A percentile compares a stretch with the other conserved stretches of the same genome.
Evolutionary conservation across 2,113 vertebrate species (phyloP).

Genomic region (Dromiciops gliroides): DNA sequence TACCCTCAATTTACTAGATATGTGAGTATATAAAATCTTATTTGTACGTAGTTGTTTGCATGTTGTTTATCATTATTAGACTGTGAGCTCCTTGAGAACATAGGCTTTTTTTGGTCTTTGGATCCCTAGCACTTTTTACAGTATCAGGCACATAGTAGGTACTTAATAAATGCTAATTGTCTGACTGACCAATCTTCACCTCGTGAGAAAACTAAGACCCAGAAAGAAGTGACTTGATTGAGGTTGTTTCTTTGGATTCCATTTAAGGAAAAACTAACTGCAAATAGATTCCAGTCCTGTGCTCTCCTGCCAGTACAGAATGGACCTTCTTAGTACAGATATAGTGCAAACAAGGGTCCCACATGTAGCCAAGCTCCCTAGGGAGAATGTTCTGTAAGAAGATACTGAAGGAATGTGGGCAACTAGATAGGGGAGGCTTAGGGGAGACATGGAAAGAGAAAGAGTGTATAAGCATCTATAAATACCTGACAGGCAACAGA

Average conservation of each 20-base stretch:
- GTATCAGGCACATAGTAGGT: background rate
- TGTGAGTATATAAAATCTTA: background rate
- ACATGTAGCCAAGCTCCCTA: slow-evolving; percentile 8
- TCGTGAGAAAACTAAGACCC: background rate
- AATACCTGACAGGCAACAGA: slow-evolving; percentile 61
- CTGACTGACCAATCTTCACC: background rate
- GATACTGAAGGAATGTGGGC: slow-evolving; percentile 25
- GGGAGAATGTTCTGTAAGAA: slow-evolving; percentile 36
- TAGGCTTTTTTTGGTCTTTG: background rate
- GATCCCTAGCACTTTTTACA: background rate
- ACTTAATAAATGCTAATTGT: background rate
- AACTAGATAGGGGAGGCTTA: slow-evolving; percentile 28
- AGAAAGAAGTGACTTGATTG: background rate
- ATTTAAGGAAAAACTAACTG: background rate
- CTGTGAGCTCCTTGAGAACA: background rate
- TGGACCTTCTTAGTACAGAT: slow-evolving; percentile 44
- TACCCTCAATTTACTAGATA: background rate
- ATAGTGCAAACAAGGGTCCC: slow-evolving; percentile 25
- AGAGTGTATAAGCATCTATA: background rate
- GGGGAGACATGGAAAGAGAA: slow-evolving; percentile 4
- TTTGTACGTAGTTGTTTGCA: background rate
- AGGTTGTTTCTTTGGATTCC: background rate
- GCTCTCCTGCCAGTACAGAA: slow-evolving; percentile 11
- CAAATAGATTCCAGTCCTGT: background rate
- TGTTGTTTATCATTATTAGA: background rate